phyloP scores from a whole-genome alignment of 1,140 invertebrate species.

The Microplitis demolitor region DNA sequence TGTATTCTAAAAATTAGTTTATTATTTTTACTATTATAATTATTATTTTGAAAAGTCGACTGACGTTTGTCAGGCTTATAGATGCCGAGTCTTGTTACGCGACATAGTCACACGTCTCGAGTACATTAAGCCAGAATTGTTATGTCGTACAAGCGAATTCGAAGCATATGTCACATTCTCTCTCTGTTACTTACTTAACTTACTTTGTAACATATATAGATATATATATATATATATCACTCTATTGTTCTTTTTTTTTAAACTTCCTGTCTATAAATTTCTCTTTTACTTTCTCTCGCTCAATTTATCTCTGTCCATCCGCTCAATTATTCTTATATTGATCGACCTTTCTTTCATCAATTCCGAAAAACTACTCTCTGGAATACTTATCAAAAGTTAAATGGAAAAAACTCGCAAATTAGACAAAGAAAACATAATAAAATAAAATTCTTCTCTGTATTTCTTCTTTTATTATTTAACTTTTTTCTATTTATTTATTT shows the following conservation, averaged over 20 bases:
- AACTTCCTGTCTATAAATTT: not conserved
- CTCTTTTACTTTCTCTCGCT: not conserved
- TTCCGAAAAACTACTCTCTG: not conserved
- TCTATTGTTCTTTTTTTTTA: not conserved
- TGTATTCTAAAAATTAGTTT: not conserved
- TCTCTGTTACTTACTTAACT: not conserved
- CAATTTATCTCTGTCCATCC: constrained; percentile 15
- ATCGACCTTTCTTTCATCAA: not conserved
- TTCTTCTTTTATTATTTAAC: not conserved
- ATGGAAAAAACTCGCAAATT: too few species aligned
- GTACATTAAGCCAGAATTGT: not conserved
- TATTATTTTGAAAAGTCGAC: not conserved
- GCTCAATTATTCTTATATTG: not conserved
- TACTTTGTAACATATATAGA: not conserved
- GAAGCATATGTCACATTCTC: too few species aligned
- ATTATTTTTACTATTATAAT: not conserved
- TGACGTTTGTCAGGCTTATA: not conserved
- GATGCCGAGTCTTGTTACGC: not conserved
- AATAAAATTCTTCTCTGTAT: too few species aligned
- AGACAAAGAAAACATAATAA: too few species aligned
- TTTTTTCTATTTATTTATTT: not conserved
- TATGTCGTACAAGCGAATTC: too few species aligned
- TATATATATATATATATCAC: not conserved
- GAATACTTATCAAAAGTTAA: too few species aligned
- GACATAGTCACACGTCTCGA: not conserved